Base-by-base conservation (phyloP, 1,140 invertebrate species). In the Tetranychus cinnabarinus region DNA sequence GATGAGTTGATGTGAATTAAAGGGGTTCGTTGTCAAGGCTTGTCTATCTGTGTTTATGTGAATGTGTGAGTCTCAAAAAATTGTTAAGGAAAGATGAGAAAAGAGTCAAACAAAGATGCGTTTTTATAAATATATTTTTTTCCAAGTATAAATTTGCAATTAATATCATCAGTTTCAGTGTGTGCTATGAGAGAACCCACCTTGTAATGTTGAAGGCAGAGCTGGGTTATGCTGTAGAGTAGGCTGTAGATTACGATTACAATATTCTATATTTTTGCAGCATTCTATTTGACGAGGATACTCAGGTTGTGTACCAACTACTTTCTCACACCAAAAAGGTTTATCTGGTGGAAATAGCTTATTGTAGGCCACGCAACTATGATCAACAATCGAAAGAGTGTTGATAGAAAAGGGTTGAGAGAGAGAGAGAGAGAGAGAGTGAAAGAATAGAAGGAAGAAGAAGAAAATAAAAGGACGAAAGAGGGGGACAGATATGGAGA, bases 291-390 rank as follows among this genome's bases (percentile, higher is more conserved):
- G 52, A 61, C 58, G 65, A 45, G 58, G 48, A 34, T 42, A 23
- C 64, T 71, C 69, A 66, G 69, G 73, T 65, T 70, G 67, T 60
- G 46, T 56, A 58, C 46, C 47, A 33, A 54, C 34, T 56, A 52
- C 56, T 34, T 56, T 58, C 59, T 67, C 71, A 70, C 75, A 77
- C 72, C 72, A 76, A 65, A 74, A 64, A 55, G 75, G 73, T 65
- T 71, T 72, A 54, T 73, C 72, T 45, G 72, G 69, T 35, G 76
- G 76, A 68, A 77, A 76, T 66, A 76, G 72, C 63, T 66, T 66
- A 62, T 66, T 64, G 69, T 74, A 75, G 73, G 73, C 65, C 70
- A 76, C 75, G 75, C 77, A 78, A 72, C 77, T 78, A 64, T 31
- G 5, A 34, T 55, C 35, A 15, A 55, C n/a, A 46, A 15, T 15